A percentile compares a stretch with the other conserved stretches of the same genome.
Evolutionary conservation across 2,797 vertebrate species (phyloP).

Genomic region (Pseudocheirus occidentalis): DNA sequence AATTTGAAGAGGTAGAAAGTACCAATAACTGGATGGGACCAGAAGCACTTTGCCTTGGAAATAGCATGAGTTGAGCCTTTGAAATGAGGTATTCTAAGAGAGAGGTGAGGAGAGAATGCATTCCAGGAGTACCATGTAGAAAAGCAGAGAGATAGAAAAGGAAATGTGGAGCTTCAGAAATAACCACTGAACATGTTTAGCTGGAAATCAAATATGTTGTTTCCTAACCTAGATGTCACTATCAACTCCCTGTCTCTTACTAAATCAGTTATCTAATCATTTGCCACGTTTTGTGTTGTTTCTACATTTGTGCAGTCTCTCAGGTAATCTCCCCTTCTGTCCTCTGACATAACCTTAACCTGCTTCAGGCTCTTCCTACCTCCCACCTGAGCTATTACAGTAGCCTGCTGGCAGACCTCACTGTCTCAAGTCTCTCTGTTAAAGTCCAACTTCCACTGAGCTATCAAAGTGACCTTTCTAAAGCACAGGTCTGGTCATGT

Average conservation of each 20-base stretch:
- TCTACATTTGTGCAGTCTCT: not conserved
- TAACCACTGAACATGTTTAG: no score
- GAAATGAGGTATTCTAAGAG: not conserved
- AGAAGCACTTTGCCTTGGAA: not conserved
- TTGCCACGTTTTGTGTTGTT: not conserved
- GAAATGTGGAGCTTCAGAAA: not conserved
- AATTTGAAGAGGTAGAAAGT: not conserved
- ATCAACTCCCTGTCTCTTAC: not conserved
- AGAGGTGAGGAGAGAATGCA: not conserved
- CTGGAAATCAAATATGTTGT: not conserved
- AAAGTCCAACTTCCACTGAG: not conserved
- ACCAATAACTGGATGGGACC: not conserved
- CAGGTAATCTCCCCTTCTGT: not conserved
- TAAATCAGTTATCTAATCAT: not conserved
- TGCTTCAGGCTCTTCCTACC: not conserved
- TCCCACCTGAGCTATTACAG: not conserved
- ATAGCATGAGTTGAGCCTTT: not conserved
- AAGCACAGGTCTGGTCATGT: not conserved
- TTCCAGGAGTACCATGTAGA: not conserved
- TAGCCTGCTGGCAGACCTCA: not conserved
- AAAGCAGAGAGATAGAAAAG: not conserved
- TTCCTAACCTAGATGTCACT: not conserved
- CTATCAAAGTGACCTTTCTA: not conserved
- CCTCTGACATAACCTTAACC: not conserved
- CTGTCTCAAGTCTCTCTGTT: not conserved